phyloP scores from a whole-genome alignment of 1,140 invertebrate genomes.

The Venustaconcha ellipsiformis region DNA sequence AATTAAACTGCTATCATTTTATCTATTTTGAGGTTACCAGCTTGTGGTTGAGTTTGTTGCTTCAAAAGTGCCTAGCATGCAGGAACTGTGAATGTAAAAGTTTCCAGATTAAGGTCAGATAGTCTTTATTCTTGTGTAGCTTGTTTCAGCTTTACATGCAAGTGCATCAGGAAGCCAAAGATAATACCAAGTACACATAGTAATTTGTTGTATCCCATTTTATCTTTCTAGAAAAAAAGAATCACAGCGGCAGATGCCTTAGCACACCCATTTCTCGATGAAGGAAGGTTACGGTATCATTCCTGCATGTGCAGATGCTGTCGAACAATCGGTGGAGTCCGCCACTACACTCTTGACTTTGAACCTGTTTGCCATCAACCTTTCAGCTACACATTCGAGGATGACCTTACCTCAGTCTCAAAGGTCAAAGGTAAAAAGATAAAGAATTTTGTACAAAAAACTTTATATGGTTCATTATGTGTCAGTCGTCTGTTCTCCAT shows the following conservation, averaged over 20 bases:
- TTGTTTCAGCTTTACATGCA: too few relatives aligned
- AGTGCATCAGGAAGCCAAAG: neutral
- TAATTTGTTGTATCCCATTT: neutral
- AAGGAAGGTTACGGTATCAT: constrained; percentile 97
- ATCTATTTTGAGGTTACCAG: too few relatives aligned
- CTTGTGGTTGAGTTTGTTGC: too few relatives aligned
- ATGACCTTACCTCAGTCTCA: constrained; percentile 89
- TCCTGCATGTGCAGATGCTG: constrained; percentile 99
- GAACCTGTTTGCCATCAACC: constrained; percentile 89
- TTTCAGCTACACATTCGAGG: constrained; percentile 96
- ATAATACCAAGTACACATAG: neutral
- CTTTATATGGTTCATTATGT: too few relatives aligned
- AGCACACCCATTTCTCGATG: constrained; percentile 96
- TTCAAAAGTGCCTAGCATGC: too few relatives aligned
- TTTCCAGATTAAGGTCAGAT: too few relatives aligned
- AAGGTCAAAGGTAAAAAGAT: constrained; percentile 88
- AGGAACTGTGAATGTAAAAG: too few relatives aligned
- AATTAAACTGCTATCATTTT: too few relatives aligned
- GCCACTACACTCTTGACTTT: constrained; percentile 93
- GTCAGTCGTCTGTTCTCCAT: too few relatives aligned
- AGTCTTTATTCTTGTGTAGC: too few relatives aligned
- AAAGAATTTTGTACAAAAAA: neutral
- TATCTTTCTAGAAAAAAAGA: constrained; percentile 82
- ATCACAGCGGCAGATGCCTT: constrained; percentile 95
- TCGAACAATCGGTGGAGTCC: constrained; percentile 72